Base-by-base conservation (phyloP, 37 sponge, comb jelly and placozoan species). In the Axinella damicornis region DNA sequence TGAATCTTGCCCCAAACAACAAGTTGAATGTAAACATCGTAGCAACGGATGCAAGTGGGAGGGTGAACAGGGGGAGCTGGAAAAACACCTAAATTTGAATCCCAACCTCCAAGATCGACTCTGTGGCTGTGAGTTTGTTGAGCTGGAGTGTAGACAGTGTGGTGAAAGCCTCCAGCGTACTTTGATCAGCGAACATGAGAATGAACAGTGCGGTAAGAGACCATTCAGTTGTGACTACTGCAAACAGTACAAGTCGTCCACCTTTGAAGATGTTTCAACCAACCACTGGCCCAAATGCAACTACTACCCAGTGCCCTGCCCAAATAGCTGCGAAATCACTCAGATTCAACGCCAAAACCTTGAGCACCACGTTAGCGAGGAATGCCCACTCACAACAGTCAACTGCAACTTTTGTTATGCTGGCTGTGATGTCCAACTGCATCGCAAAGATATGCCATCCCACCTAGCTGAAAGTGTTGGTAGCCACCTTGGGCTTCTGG, bases 231-330 rank as follows among this genome's bases (percentile, higher is more conserved):
- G 74, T 73, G 74, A 73, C 38, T 52, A 41, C 30, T 73, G 74
- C 74, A 25, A 73, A 5, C 11, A 40, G 53, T 73, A 73, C 40
- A 41, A 18, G 36, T n/a, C 46, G 6, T 40, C 74, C 6, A 22
- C 21, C 25, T 73, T 41, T 73, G 74, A 73, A 40, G 74, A 73
- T 5, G 74, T 73, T 22, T 22, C 40, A 22, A 40, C 38, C 30
- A 73, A 73, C 74, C 74, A 73, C 74, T 73, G 53, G 41, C 53
- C 74, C 24, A 37, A 28, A 53, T 73, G 74, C 74, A 21, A 37
- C 5, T 40, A 73, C 28, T 73, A 73, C 74, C 74, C 72, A 25
- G 72, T 71, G 25, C 38, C 72, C 38, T 71, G 72, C 38, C 57
- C 57, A 20, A 35, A 71, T 31, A 31, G 37, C 33, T 71, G 72